These are phyloP conservation scores for Colossoma macropomum DNA, from an alignment of 2,113 vertebrate species.

Conservation along the genomic window DNA sequence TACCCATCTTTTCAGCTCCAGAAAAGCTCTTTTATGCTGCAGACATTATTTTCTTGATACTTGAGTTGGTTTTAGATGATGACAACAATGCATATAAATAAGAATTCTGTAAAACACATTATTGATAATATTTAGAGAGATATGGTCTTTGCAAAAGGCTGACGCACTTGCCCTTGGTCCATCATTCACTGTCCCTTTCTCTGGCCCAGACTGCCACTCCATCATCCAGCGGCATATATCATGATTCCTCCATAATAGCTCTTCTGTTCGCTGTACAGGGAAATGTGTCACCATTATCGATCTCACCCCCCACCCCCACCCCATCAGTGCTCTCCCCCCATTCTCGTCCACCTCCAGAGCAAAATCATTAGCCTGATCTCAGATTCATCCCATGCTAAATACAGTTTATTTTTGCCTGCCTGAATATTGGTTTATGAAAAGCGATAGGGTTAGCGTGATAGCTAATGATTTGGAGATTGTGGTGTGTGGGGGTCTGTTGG, in stretches of 20 bases:
- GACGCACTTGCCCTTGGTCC: slow-evolving; percentile 50
- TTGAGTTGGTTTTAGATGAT: neutral
- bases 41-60: neutral
- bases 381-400: slow-evolving; percentile 86
- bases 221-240: slow-evolving; percentile 93
- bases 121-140: neutral
- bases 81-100: neutral
- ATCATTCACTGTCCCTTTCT: slow-evolving; percentile 59
- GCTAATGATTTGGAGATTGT: slow-evolving; percentile 89
- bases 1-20: too few relatives aligned
- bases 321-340: slow-evolving; percentile 62
- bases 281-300: slow-evolving; percentile 91
- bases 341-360: slow-evolving; percentile 60
- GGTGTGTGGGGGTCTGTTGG: slow-evolving; percentile 85
- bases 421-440: slow-evolving; percentile 83
- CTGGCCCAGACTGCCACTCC: slow-evolving; percentile 71
- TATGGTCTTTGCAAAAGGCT: neutral
- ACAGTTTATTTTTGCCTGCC: slow-evolving; percentile 75
- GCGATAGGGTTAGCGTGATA: slow-evolving; percentile 79
- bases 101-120: neutral
- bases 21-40: too few relatives aligned
- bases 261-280: slow-evolving; percentile 85
- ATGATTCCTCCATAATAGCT: slow-evolving; percentile 96
- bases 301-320: slow-evolving; percentile 56
- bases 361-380: slow-evolving; percentile 93